phyloP scores from a whole-genome alignment of 2,113 vertebrate genomes.

The Ictidomys tridecemlineatus region DNA sequence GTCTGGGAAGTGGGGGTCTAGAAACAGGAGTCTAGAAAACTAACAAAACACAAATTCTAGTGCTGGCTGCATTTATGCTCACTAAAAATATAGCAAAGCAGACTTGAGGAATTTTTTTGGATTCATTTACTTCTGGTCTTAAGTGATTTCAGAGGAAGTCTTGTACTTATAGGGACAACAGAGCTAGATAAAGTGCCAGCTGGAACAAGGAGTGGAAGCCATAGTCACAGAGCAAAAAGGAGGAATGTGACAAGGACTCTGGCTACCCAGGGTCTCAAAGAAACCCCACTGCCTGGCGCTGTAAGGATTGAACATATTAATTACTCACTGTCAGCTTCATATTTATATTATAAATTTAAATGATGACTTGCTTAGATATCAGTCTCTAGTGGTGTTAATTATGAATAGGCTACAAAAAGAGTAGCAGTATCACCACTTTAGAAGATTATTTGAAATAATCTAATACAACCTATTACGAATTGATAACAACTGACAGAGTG shows the following conservation, averaged over 20 bases:
- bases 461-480: not conserved
- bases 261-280: not conserved
- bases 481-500: not conserved
- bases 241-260: not conserved
- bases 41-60: not conserved
- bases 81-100: not conserved
- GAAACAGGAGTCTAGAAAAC: not conserved
- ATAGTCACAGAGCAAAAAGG: not conserved
- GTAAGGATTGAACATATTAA: not conserved
- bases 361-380: not conserved
- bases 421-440: not conserved
- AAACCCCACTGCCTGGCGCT: not conserved
- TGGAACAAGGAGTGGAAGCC: not conserved
- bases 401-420: not conserved
- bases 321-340: not conserved
- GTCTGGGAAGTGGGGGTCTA: not conserved
- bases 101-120: not conserved
- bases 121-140: not conserved
- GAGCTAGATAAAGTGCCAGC: too few relatives aligned
- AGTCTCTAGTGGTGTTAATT: not conserved
- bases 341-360: not conserved
- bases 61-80: not conserved
- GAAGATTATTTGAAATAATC: not conserved
- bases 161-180: not conserved
- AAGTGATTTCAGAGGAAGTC: not conserved